Evolutionary conservation across 2,113 vertebrate genomes (phyloP).

Genomic region (Acanthisitta chloris): DNA sequence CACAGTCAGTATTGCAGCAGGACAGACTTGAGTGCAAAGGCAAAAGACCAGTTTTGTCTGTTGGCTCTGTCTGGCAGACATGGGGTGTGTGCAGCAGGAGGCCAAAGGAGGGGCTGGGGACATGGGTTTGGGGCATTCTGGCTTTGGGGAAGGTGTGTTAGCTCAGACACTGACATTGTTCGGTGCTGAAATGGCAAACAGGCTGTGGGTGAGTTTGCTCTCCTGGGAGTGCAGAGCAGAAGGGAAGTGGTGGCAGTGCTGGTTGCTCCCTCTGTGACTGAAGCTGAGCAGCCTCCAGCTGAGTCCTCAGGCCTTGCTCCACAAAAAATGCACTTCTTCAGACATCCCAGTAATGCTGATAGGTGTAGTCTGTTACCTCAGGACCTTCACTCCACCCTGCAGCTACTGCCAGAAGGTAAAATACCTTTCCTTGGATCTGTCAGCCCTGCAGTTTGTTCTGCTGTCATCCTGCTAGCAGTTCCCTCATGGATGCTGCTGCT

Average conservation of each 20-base stretch:
- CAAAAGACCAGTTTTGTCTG: not conserved
- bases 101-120: not conserved
- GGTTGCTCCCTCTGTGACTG: not conserved
- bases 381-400: not conserved
- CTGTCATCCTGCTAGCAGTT: not conserved
- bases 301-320: not conserved
- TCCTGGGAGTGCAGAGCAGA: not conserved
- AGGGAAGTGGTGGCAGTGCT: not conserved
- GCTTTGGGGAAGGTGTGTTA: not conserved
- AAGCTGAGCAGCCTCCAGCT: not conserved
- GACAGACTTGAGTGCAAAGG: not conserved
- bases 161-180: not conserved
- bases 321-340: not conserved
- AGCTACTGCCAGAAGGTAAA: not conserved
- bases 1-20: not conserved
- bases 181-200: not conserved
- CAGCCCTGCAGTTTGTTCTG: not conserved
- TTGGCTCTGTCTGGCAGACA: not conserved
- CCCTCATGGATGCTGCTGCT: not conserved
- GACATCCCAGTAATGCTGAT: not conserved
- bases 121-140: not conserved
- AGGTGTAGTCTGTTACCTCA: not conserved
- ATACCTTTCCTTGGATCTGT: not conserved
- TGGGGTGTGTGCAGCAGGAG: not conserved
- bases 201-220: not conserved